Evolutionary conservation across 2,113 vertebrate species (phyloP), one percentile per base, ranked within the genome.

Genomic region (Tylochromis polylepis): DNA sequence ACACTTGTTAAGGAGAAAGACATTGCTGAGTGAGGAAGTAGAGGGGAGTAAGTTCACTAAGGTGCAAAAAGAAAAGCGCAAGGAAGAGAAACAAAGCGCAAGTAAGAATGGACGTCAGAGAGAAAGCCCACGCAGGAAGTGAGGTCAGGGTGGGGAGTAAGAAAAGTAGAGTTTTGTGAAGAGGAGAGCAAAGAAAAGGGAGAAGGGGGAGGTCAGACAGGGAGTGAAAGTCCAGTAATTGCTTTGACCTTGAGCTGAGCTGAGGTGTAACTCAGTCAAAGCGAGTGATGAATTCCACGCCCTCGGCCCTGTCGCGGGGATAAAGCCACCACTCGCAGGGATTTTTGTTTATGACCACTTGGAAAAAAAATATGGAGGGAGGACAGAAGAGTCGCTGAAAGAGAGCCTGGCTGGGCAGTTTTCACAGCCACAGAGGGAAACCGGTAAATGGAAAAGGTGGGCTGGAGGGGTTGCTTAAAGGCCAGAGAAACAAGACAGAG

Each of bases 191-290:
- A 36, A 51, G 67, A 57, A 82, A 49, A 43, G 43, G 84, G 80
- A 85, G 82, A 38, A 49, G 84, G 27, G 77, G 70, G 49, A 89
- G 94, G 91, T 93, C 91, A 93, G 79, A 18, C 62, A 58, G 83
- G 85, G 78, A 92, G 88, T 85, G 83, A 91, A 91, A 92, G 86
- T 90, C 86, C 87, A 93, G 88, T 94, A 95, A 96, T 95, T 94
- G 92, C 93, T 94, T 95, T 93, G 94, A 96, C 94, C 93, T 94
- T 92, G 90, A 86, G 88, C 78, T 83, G 55, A 87, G 86, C 55
- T 29, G 77, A 91, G 90, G 91, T 89, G 90, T 88, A 87, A 91
- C 87, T 92, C 92, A 91, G 86, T 89, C 87, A 91, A 60, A 79
- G 87, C 18, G 10, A 70, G 89, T 87, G 93, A 94, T 94, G 94